A percentile compares a stretch with the other conserved stretches of the same genome.
Evolutionary conservation across 2,888 invertebrate genomes (phyloP).

Genomic region (Cacoxenus indagator): DNA sequence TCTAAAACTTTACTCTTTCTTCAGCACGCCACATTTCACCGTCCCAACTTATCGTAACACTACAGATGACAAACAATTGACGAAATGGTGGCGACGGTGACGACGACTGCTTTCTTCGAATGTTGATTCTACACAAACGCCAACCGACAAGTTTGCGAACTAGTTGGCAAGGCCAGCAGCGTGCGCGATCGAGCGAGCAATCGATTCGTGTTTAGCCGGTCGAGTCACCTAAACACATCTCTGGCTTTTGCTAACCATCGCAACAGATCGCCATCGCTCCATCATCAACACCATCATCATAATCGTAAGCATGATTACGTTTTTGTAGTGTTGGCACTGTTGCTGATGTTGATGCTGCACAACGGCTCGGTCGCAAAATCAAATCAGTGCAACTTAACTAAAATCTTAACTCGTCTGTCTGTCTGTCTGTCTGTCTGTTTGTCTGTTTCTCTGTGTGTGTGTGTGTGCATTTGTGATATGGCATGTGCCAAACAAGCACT

Average conservation of each 20-base stretch:
- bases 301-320: not conserved
- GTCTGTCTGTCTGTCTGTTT: too few relatives aligned
- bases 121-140: not conserved
- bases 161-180: not conserved
- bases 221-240: conserved; percentile 37
- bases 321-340: not conserved
- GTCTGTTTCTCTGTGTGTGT: too few relatives aligned
- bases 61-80: not conserved
- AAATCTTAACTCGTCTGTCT: conserved; percentile 18
- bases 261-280: conserved; percentile 23
- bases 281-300: not conserved
- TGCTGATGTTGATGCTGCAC: not conserved
- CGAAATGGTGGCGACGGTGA: too few relatives aligned
- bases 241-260: conserved; percentile 16
- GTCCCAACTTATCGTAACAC: too few relatives aligned
- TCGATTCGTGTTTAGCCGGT: conserved; percentile 32
- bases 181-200: not conserved
- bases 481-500: conserved; percentile 31
- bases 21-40: too few relatives aligned
- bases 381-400: conserved; percentile 13
- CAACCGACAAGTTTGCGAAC: not conserved
- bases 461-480: too few relatives aligned
- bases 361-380: not conserved
- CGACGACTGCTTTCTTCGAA: not conserved
- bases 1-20: not conserved